phyloP scores from a whole-genome alignment of 2,113 vertebrate genomes.

The Ceyx margarethae region DNA sequence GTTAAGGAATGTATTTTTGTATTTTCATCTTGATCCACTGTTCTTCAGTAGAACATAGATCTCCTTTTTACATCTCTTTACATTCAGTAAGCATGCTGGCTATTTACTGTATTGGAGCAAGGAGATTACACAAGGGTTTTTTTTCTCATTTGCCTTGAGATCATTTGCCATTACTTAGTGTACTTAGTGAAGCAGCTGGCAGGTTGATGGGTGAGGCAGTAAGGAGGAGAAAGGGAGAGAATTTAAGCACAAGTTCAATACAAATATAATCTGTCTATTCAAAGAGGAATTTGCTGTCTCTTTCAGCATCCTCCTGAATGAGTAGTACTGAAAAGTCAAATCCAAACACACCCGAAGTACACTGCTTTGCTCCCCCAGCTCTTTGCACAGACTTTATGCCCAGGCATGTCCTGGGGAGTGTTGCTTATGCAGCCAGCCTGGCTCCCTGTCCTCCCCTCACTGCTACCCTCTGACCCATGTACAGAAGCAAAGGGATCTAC shows the following conservation, averaged over 20 bases:
- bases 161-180: background rate
- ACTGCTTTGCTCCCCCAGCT: background rate
- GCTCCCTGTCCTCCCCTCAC: background rate
- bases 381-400: background rate
- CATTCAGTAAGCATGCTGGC: background rate
- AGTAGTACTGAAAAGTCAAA: background rate
- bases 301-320: background rate
- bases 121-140: background rate
- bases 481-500: background rate
- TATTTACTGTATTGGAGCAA: background rate
- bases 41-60: background rate
- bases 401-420: background rate
- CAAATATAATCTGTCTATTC: background rate
- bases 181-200: background rate
- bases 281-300: background rate
- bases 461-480: background rate
- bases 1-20: background rate
- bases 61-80: background rate
- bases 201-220: background rate
- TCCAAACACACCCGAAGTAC: background rate
- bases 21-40: background rate
- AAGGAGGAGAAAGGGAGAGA: background rate
- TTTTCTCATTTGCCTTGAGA: background rate
- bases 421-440: accelerated
- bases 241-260: background rate